A percentile compares a stretch with the other conserved stretches of the same genome.
phyloP scores from a whole-genome alignment of 2,797 vertebrate genomes.

The Cuculus canorus region DNA sequence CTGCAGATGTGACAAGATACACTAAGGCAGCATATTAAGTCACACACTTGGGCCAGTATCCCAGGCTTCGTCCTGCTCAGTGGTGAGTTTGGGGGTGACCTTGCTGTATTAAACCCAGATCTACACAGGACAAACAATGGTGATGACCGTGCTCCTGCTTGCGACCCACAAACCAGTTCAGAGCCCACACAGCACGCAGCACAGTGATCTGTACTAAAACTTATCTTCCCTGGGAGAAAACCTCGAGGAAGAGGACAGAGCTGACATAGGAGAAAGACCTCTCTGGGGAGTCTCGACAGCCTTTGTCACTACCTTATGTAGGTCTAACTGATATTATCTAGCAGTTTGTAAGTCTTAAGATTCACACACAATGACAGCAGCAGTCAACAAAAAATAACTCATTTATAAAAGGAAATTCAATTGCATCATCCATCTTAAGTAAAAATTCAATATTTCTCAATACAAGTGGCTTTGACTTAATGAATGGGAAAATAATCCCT shows the following conservation, averaged over 20 bases:
- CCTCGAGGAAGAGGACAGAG: neutral
- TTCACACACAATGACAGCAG: neutral
- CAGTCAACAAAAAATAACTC: constrained; percentile 64
- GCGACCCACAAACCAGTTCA: neutral
- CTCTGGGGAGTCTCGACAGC: neutral
- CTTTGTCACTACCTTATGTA: neutral
- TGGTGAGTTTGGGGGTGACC: neutral
- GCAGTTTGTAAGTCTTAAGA: neutral
- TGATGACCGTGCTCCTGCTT: neutral
- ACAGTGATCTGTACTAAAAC: neutral
- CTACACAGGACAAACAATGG: neutral
- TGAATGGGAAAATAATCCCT: constrained; percentile 46
- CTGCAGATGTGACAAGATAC: neutral
- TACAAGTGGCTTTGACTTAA: constrained; percentile 33
- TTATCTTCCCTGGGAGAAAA: neutral
- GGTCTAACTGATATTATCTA: neutral
- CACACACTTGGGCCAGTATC: neutral
- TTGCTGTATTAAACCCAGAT: neutral
- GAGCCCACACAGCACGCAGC: neutral
- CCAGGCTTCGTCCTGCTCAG: neutral
- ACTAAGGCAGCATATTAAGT: neutral
- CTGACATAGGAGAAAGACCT: neutral
- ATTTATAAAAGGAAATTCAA: constrained; percentile 66
- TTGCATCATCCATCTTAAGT: constrained; percentile 53
- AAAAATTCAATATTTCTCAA: constrained; percentile 67